Evolutionary conservation across 2,113 vertebrate genomes (phyloP).

Genomic region (Epinephelus cyanopodus): DNA sequence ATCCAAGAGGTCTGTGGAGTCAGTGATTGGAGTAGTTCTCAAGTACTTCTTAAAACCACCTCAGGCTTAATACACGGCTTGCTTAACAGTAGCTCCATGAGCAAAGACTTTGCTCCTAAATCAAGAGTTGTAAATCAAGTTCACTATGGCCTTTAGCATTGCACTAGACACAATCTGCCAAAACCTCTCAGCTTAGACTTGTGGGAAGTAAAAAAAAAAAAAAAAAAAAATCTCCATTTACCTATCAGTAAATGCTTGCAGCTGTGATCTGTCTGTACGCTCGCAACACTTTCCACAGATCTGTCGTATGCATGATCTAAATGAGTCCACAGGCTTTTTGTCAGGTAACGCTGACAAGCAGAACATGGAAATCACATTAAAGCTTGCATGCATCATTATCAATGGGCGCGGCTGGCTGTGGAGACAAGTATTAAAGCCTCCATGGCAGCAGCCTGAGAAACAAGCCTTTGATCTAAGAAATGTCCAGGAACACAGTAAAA

Average conservation of each 20-base stretch:
- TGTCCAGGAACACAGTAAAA: conserved; percentile 31
- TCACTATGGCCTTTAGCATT: conserved; percentile 33
- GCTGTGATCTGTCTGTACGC: conserved; percentile 14
- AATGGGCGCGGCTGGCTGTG: conserved; percentile 29
- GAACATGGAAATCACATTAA: conserved; percentile 77
- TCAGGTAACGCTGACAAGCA: conserved; percentile 65
- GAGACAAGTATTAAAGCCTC: conserved; percentile 45
- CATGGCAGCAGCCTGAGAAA: conserved; percentile 15
- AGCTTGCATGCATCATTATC: conserved; percentile 50
- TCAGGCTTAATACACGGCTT: background rate
- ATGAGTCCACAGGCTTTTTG: conserved; percentile 47
- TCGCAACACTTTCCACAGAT: conserved; percentile 15
- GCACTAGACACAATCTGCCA: conserved; percentile 29
- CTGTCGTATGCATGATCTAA: conserved; percentile 52
- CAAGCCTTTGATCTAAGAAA: conserved; percentile 58
- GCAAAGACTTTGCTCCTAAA: conserved; percentile 23
- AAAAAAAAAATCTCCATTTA: conserved; percentile 27
- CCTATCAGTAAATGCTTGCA: background rate
- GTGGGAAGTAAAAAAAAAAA: background rate
- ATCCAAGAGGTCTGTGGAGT: background rate
- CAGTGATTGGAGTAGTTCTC: conserved; percentile 6
- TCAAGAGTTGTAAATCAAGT: conserved; percentile 32
- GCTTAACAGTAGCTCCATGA: background rate
- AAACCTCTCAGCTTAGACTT: conserved; percentile 20
- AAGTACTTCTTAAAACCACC: background rate